Evolutionary conservation across 2,113 vertebrate genomes (phyloP).

Genomic region (Pheucticus melanocephalus): DNA sequence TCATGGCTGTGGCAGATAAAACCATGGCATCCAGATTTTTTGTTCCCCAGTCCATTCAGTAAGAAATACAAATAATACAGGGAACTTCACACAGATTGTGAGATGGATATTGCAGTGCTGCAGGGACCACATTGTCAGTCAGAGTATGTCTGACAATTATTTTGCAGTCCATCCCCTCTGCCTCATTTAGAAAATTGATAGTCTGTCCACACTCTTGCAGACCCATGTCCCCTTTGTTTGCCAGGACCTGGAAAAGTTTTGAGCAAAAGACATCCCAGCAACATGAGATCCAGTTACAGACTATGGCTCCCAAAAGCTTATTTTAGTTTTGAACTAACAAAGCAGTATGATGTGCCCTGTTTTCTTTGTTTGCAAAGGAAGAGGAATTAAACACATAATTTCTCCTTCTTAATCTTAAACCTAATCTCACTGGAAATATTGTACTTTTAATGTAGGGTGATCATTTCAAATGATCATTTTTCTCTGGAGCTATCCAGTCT

Average conservation of each 20-base stretch:
- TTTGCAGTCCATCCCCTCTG: neutral
- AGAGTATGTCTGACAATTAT: neutral
- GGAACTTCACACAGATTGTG: neutral
- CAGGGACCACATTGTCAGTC: fast-evolving
- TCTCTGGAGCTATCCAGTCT: neutral
- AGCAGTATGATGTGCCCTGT: fast-evolving
- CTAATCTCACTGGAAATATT: neutral
- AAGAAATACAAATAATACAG: neutral
- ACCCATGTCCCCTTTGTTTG: fast-evolving
- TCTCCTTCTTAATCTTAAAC: neutral
- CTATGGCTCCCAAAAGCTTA: neutral
- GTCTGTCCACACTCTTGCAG: neutral
- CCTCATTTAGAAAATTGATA: neutral
- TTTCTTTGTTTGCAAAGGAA: neutral
- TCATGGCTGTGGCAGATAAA: neutral
- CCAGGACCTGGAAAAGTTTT: neutral
- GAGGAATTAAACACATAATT: neutral
- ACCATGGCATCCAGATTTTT: neutral
- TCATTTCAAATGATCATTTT: neutral
- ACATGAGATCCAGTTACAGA: neutral
- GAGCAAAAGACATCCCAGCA: neutral
- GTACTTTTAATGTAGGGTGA: neutral
- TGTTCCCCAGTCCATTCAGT: neutral
- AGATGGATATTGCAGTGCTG: neutral
- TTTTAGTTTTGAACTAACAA: neutral